Evolutionary conservation across 2,797 vertebrate genomes (phyloP), one percentile per base, ranked within the genome.

Genomic region (Pyrrhura leucotis): DNA sequence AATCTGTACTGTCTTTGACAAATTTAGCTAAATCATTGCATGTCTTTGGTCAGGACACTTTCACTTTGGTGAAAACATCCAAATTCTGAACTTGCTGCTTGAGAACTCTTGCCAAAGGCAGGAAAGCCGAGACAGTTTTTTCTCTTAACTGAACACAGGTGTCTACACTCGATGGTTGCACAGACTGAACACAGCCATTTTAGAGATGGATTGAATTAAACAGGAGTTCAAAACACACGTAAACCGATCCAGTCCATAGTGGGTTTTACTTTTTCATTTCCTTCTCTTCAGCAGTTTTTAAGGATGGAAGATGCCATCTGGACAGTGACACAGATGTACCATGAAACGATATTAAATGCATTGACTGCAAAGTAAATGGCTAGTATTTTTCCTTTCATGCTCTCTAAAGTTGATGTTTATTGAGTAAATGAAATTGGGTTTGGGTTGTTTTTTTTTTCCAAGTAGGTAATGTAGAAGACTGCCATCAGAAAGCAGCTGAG

Each of bases 151-250:
- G 18, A 88, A 81, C 66, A 62, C 14, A 73, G 54, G 14, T 79
- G 33, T 80, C 80, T 88, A 35, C 76, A 75, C 47, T 89, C 54
- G 72, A 8, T 67, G 21, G 39, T 53, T 89, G 56, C 45, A 77
- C 37, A 81, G 87, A 61, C 81, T 35, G 72, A 94, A 58, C 66
- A 68, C 26, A 88, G 53, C 87, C 25, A 83, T 80, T 92, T 67
- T 94, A 88, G 91, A 95, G 68, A 91, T 33, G 59, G 79, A 84
- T 44, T 95, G 91, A 95, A 93, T 92, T 94, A 94, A 95, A 65
- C 15, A 40, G n/a, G 28, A 85, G 35, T 48, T 96, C 39, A 74
- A 88, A 90, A 47, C 78, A 72, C 78, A 39, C 65, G 68, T 56
- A 85, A 45, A 93, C 63, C 8, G 84, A 83, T 88, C 89, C 91